Conservation (phyloP, 2,113 vertebrate genomes). For the Gobiocypris rarus region DNA sequence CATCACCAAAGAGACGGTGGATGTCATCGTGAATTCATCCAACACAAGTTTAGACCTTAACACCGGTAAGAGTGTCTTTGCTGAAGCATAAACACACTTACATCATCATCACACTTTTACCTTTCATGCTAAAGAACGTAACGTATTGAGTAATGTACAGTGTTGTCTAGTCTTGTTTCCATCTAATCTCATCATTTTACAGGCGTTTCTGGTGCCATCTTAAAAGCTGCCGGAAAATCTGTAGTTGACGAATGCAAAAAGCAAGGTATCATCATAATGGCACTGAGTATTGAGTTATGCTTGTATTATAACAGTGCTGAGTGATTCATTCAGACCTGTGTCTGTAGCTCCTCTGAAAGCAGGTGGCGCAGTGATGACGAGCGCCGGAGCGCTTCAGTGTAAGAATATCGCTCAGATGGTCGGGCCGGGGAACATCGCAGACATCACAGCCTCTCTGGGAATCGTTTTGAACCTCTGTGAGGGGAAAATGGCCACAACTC, state of each 20-base stretch:
- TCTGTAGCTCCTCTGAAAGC: slow-evolving; percentile 56
- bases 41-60: slow-evolving; percentile 60
- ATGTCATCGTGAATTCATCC: slow-evolving; percentile 67
- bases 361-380: slow-evolving; percentile 61
- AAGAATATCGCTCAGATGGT: slow-evolving; percentile 67
- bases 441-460: slow-evolving; percentile 57
- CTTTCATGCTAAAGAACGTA: background rate
- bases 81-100: background rate
- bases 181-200: background rate
- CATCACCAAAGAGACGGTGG: slow-evolving; percentile 64
- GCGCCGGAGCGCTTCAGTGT: slow-evolving; percentile 62
- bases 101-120: background rate
- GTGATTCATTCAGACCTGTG: background rate
- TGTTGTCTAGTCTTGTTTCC: background rate
- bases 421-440: slow-evolving; percentile 52
- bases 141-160: background rate
- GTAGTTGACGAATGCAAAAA: slow-evolving; percentile 62
- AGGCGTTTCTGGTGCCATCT: slow-evolving; percentile 69
- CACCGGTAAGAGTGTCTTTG: slow-evolving; percentile 55
- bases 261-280: slow-evolving; percentile 49
- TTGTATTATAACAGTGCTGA: background rate
- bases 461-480: slow-evolving; percentile 64
- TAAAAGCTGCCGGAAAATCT: slow-evolving; percentile 61
- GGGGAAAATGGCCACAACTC: slow-evolving; percentile 30
- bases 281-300: background rate